Percentiles rank a stretch among this genome's conserved stretches.
These are phyloP conservation scores for Zaprionus lachaisei DNA, from an alignment of 1,140 invertebrate species.

Conservation along the genomic window DNA sequence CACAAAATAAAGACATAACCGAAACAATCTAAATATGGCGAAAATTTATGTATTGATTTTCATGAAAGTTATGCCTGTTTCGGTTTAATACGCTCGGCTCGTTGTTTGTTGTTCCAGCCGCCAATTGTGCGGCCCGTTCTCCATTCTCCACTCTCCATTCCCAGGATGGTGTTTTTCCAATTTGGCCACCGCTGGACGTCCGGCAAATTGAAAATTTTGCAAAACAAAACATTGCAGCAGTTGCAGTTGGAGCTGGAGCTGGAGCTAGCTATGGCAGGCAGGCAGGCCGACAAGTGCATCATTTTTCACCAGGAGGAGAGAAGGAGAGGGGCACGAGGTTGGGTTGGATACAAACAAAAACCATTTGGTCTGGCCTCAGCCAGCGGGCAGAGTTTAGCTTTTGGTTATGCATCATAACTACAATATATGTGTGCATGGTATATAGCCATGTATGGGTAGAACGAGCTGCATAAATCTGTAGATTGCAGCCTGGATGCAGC, in stretches of 20 bases:
- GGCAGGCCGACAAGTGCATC: constrained; percentile 65
- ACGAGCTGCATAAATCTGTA: constrained; percentile 75
- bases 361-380: constrained; percentile 57
- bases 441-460: not conserved
- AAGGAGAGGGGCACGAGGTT: not conserved
- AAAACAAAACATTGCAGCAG: constrained; percentile 71
- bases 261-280: not conserved
- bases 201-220: constrained; percentile 80
- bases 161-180: constrained; percentile 72
- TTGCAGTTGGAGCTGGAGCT: constrained; percentile 24
- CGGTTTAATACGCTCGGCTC: constrained; percentile 25
- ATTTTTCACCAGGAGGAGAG: constrained; percentile 65
- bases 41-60: constrained; percentile 83
- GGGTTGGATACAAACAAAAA: constrained; percentile 62
- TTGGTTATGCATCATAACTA: constrained; percentile 82
- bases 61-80: constrained; percentile 71
- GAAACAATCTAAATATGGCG: constrained; percentile 82
- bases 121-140: constrained; percentile 25
- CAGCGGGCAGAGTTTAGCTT: constrained; percentile 58
- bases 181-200: constrained; percentile 71
- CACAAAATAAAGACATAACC: constrained; percentile 80
- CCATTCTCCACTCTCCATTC: constrained; percentile 1
- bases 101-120: not conserved
- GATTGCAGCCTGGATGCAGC: constrained; percentile 55
- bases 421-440: constrained; percentile 30